Evolutionary conservation across 2,113 vertebrate species (phyloP).

Genomic region (Heteronetta atricapilla): DNA sequence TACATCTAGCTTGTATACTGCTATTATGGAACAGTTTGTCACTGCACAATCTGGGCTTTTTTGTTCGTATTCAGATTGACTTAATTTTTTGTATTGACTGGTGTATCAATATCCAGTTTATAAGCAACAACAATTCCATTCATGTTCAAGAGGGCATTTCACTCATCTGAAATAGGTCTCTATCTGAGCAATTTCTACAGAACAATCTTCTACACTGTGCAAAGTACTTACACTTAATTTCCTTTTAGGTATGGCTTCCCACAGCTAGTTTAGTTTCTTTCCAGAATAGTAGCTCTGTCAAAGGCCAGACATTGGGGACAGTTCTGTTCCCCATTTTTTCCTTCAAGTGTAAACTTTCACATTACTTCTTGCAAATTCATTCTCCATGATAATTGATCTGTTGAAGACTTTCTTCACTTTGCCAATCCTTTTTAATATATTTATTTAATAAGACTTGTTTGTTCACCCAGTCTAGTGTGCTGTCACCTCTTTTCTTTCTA

Average conservation of each 20-base stretch:
- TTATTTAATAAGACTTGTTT: neutral
- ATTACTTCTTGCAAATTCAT: neutral
- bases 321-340: neutral
- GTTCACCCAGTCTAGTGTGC: neutral
- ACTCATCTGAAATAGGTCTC: neutral
- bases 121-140: neutral
- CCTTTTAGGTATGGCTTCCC: neutral
- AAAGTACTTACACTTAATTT: neutral
- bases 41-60: neutral
- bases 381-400: neutral
- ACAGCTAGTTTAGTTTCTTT: neutral
- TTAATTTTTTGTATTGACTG: neutral
- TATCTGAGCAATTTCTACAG: neutral
- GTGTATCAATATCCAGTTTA: neutral
- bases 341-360: neutral
- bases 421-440: accelerated
- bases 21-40: neutral
- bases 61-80: neutral
- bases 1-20: neutral
- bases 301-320: neutral
- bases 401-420: neutral
- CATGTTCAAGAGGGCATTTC: neutral
- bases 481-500: neutral
- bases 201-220: neutral
- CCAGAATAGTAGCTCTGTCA: neutral